These are phyloP conservation scores for Ectemnius cavifrons DNA, from an alignment of 2,888 invertebrate species.

Conservation along the genomic window DNA sequence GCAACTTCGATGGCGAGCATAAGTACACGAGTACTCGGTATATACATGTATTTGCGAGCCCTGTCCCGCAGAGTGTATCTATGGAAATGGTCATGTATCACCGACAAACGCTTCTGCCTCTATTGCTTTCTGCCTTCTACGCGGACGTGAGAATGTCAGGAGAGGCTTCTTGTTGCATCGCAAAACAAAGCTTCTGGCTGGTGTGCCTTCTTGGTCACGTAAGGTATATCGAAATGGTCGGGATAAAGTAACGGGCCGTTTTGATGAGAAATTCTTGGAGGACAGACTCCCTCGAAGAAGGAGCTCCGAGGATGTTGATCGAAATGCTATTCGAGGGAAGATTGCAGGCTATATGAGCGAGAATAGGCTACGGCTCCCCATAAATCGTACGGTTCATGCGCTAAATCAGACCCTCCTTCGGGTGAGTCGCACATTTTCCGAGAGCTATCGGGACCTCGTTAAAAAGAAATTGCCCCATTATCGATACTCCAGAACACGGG, in stretches of 20 bases:
- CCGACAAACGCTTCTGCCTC: conserved; percentile 22
- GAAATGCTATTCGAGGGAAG: conserved; percentile 45
- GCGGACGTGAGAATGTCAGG: conserved; percentile 8
- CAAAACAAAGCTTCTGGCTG: too few species aligned
- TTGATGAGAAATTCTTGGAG: conserved; percentile 52
- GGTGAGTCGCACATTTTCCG: conserved; percentile 40
- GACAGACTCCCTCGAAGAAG: conserved; percentile 18
- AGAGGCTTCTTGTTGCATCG: too few species aligned
- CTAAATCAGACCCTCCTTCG: conserved; percentile 55
- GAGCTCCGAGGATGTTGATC: conserved; percentile 49
- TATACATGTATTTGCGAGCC: conserved; percentile 19
- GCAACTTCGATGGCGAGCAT: conserved; percentile 4
- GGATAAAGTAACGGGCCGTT: conserved; percentile 19
- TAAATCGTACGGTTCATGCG: conserved; percentile 42
- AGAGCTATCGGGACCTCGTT: conserved; percentile 65
- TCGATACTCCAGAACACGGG: conserved; percentile 54
- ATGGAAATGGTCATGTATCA: conserved; percentile 33
- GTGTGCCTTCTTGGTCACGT: too few species aligned
- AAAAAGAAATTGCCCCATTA: conserved; percentile 67
- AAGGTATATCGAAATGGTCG: too few species aligned
- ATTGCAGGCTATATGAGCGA: conserved; percentile 32
- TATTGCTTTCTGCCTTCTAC: conserved; percentile 1
- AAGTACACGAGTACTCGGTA: not conserved
- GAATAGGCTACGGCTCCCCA: not conserved
- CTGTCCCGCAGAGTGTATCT: conserved; percentile 19